Base-by-base conservation (phyloP, 2,797 vertebrate genomes). In the Enteromius argenteus region DNA sequence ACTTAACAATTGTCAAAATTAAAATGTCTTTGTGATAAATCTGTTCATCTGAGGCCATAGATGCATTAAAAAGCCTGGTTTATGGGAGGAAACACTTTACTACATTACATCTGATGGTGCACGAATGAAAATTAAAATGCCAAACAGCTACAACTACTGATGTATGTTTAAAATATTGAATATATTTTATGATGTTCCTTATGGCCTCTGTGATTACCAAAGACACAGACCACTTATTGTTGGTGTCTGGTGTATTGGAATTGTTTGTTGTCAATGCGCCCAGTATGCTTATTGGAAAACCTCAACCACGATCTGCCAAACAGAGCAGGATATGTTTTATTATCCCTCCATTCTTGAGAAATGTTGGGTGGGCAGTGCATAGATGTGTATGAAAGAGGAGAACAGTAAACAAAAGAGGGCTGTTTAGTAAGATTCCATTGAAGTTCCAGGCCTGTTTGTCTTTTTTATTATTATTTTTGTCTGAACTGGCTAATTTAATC, bases 381-480 rank as follows among this genome's bases (percentile, higher is more conserved):
- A 56, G 73, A 49, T 76, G 56, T 44, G 56, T 67, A 56, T 84
- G 74, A 80, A 89, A 80, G n/a, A 84, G 79, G 81, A 84, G 44
- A 72, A 79, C 66, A 56, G 75, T 27, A 66, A 80, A 78, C 78
- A 44, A 8, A 79, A 64, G n/a, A 49, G 2, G 35, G 30, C 8
- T 71, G 39, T 46, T 23, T 62, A 42, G 14, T 19, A 42, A 19
- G 49, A 46, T 51, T 51, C 35, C 5, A 49, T 7, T 86, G 11
- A 88, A 83, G 67, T 79, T 72, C 69, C 39, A 77, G 68, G 78
- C 44, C 46, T 42, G 76, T 72, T 44, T 67, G n/a, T 79, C 13
- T 35, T 30, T 56, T 67, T 72, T 71, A 58, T 78, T 78, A 73
- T 72, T 62, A 35, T 78, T 84, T 39, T 71, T 19, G 23, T 51